These are phyloP conservation scores for Electrona antarctica DNA, from an alignment of 2,113 vertebrate genomes.

Conservation along the genomic window DNA sequence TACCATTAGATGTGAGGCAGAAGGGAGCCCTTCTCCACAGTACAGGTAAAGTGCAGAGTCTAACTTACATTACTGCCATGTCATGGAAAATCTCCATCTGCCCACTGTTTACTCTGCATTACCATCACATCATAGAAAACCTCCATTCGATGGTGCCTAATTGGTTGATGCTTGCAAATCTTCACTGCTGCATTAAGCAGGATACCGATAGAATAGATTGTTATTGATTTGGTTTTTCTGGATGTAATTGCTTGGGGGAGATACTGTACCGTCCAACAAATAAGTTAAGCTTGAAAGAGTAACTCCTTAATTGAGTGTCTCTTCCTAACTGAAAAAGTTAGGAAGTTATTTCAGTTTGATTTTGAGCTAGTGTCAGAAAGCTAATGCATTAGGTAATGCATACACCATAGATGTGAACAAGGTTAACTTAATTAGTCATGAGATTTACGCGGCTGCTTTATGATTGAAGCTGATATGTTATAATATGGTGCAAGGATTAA, in stretches of 20 bases:
- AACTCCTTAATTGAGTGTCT: slow-evolving; percentile 52
- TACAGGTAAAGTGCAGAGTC: slow-evolving; percentile 74
- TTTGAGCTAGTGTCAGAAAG: slow-evolving; percentile 29
- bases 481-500: slow-evolving; percentile 44
- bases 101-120: not conserved
- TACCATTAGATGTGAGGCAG: slow-evolving; percentile 74
- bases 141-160: slow-evolving; percentile 28
- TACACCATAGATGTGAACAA: slow-evolving; percentile 47
- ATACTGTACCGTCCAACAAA: slow-evolving; percentile 36
- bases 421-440: slow-evolving; percentile 63
- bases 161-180: slow-evolving; percentile 48
- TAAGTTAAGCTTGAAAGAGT: slow-evolving; percentile 48
- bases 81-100: slow-evolving; percentile 1
- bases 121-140: slow-evolving; percentile 7
- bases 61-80: slow-evolving; percentile 17
- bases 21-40: slow-evolving; percentile 69
- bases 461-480: slow-evolving; percentile 54
- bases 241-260: slow-evolving; percentile 37
- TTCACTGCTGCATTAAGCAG: slow-evolving; percentile 52
- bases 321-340: slow-evolving; percentile 55
- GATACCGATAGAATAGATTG: slow-evolving; percentile 56
- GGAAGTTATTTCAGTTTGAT: slow-evolving; percentile 38
- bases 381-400: slow-evolving; percentile 43
- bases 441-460: slow-evolving; percentile 46
- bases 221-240: slow-evolving; percentile 58